Percentiles rank a stretch among this genome's conserved stretches.
phyloP scores from a whole-genome alignment of 2,797 vertebrate species.

The Pogonophryne albipinna region DNA sequence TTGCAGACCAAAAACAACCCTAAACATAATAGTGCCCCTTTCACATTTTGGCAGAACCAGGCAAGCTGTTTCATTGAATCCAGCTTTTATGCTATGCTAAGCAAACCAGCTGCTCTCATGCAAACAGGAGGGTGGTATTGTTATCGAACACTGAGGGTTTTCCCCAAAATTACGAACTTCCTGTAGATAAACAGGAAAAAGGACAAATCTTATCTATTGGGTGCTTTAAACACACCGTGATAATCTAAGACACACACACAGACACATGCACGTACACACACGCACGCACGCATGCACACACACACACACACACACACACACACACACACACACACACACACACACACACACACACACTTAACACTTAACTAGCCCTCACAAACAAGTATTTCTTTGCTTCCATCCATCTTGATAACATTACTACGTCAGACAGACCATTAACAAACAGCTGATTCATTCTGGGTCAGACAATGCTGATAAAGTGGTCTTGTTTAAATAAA shows the following conservation, averaged over 20 bases:
- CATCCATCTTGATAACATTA: slow-evolving; percentile 33
- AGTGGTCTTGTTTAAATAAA: slow-evolving; percentile 56
- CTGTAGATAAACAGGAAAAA: not conserved
- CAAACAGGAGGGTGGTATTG: not conserved
- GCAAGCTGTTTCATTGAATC: not conserved
- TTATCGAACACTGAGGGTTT: not conserved
- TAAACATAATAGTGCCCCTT: not conserved
- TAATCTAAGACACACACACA: not conserved
- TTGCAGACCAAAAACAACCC: too few species aligned
- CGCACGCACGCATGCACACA: not conserved
- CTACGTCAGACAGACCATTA: slow-evolving; percentile 34
- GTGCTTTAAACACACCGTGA: slow-evolving; percentile 22
- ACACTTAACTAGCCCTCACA: not conserved
- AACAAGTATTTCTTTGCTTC: slow-evolving; percentile 2
- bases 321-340: slow-evolving; percentile 24
- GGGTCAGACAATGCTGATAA: slow-evolving; percentile 46
- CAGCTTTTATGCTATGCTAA: not conserved
- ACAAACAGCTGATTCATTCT: slow-evolving; percentile 63
- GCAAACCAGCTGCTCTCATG: not conserved
- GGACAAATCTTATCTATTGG: not conserved
- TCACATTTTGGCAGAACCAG: not conserved
- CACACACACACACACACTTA: slow-evolving; percentile 15
- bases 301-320: slow-evolving; percentile 13
- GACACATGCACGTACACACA: too few species aligned
- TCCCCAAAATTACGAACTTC: not conserved